phyloP scores from a whole-genome alignment of 2,888 invertebrate genomes.

The Alsophila aescularia region DNA sequence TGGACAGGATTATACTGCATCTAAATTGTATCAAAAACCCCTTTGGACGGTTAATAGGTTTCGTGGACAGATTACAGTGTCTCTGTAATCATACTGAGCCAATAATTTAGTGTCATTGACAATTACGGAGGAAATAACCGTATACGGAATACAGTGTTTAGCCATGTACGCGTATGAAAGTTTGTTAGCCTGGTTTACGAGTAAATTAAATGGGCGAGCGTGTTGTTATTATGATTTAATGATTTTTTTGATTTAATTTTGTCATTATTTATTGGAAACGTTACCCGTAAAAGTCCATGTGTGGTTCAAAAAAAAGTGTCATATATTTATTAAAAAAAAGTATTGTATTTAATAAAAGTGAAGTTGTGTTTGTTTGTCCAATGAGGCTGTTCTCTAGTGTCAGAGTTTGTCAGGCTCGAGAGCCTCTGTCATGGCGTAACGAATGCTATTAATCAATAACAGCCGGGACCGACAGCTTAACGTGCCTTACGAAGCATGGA shows the following conservation, averaged over 20 bases:
- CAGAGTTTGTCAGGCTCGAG: too few relatives aligned
- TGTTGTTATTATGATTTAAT: constrained; percentile 28
- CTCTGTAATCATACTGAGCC: constrained; percentile 46
- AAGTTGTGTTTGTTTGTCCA: too few relatives aligned
- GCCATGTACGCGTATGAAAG: constrained; percentile 7
- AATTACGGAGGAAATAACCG: constrained; percentile 33
- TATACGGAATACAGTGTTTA: constrained; percentile 26
- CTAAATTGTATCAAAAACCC: constrained; percentile 76
- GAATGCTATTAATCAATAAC: too few relatives aligned
- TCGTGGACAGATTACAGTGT: constrained; percentile 66
- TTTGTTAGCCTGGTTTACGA: constrained; percentile 9
- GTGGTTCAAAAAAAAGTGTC: too few relatives aligned
- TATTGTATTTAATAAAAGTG: too few relatives aligned
- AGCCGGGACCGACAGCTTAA: too few relatives aligned
- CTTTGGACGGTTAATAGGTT: constrained; percentile 52
- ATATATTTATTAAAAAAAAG: too few relatives aligned
- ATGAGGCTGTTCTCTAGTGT: too few relatives aligned
- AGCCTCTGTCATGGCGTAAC: too few relatives aligned
- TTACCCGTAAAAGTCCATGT: not conserved
- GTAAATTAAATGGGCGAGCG: constrained; percentile 16
- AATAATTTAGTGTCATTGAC: constrained; percentile 38
- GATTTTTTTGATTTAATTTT: constrained; percentile 5
- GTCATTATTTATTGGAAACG: constrained; percentile 17
- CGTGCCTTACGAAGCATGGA: too few relatives aligned
- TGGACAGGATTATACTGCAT: constrained; percentile 60